These are phyloP conservation scores for Rafetus swinhoei DNA, from an alignment of 2,113 vertebrate species.

Conservation along the genomic window DNA sequence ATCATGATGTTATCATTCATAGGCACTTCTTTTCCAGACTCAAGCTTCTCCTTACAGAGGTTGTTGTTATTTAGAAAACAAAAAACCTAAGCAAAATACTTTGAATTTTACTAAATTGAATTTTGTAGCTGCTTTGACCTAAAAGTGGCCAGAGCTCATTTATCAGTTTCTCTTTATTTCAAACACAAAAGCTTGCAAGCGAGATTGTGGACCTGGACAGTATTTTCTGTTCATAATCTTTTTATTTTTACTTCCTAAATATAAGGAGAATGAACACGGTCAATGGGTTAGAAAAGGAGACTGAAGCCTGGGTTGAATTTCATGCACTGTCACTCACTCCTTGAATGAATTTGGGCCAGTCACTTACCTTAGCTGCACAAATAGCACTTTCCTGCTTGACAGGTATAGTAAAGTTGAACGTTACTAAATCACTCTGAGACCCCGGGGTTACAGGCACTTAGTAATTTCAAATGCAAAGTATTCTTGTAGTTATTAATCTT, in stretches of 20 bases:
- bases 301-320: not conserved
- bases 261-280: not conserved
- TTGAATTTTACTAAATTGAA: constrained; percentile 18
- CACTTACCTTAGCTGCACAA: not conserved
- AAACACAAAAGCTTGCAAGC: constrained; percentile 2
- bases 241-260: not conserved
- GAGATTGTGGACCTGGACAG: not conserved
- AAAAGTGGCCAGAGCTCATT: constrained; percentile 32
- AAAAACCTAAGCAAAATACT: not conserved
- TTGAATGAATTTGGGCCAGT: not conserved
- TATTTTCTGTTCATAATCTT: constrained; percentile 11
- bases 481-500: not conserved
- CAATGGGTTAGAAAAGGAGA: not conserved
- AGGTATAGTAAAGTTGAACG: not conserved
- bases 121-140: constrained; percentile 13
- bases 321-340: not conserved
- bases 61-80: not conserved
- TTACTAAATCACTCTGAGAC: not conserved
- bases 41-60: not conserved
- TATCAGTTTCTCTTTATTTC: not conserved
- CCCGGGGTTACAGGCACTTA: not conserved
- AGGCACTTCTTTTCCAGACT: constrained; percentile 4
- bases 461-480: not conserved
- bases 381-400: not conserved
- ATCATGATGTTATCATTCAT: not conserved